A percentile compares a stretch with the other conserved stretches of the same genome.
phyloP scores from a whole-genome alignment of 2,888 invertebrate species.

The Seira musarum region DNA sequence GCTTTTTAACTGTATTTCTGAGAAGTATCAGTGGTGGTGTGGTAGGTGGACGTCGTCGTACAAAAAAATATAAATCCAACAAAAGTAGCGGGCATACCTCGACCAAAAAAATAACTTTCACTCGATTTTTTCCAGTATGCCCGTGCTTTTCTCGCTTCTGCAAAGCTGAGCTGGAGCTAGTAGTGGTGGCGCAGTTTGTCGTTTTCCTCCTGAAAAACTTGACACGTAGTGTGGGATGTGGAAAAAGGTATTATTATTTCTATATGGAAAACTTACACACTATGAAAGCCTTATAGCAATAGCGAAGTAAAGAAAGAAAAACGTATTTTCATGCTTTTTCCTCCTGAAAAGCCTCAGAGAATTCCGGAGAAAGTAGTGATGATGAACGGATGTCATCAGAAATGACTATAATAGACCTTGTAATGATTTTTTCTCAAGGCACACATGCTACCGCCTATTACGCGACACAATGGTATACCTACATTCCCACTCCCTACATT shows the following conservation, averaged over 20 bases:
- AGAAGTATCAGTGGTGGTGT: background rate
- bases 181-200: constrained; percentile 28
- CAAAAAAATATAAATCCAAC: background rate
- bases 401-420: constrained; percentile 56
- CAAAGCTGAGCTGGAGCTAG: background rate
- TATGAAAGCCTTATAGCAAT: background rate
- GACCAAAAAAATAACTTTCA: background rate
- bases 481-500: background rate
- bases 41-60: background rate
- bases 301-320: constrained; percentile 17
- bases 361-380: constrained; percentile 60
- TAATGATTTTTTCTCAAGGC: constrained; percentile 49
- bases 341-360: constrained; percentile 58
- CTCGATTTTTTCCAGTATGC: constrained; percentile 12
- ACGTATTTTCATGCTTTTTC: constrained; percentile 38
- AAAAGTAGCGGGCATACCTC: constrained; percentile 4
- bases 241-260: constrained; percentile 28
- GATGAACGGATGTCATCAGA: constrained; percentile 61
- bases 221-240: constrained; percentile 37
- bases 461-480: constrained; percentile 22
- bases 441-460: constrained; percentile 22
- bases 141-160: background rate
- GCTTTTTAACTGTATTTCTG: constrained; percentile 12
- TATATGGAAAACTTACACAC: constrained; percentile 2
- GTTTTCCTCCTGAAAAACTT: constrained; percentile 31